These are phyloP conservation scores for Indri indri DNA, from an alignment of 2,113 vertebrate species.

Conservation along the genomic window DNA sequence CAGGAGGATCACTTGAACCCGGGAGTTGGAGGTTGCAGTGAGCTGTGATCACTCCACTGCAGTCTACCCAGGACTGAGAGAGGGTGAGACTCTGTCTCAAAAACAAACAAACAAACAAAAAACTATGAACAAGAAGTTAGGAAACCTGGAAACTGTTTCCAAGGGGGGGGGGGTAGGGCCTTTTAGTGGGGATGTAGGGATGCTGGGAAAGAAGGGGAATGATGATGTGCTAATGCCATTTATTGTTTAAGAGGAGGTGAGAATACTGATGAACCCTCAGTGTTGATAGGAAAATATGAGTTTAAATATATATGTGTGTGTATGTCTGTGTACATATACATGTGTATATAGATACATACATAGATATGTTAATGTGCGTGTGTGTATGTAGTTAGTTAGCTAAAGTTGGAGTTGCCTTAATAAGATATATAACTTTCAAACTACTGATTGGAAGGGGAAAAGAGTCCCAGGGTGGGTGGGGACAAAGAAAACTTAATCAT, in stretches of 20 bases:
- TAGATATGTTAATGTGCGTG: not conserved
- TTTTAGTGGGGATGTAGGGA: not conserved
- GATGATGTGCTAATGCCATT: not conserved
- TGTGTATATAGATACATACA: not conserved
- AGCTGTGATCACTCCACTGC: too few relatives aligned
- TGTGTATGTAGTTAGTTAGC: not conserved
- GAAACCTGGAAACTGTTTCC: not conserved
- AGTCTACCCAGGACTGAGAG: too few relatives aligned
- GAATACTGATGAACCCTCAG: too few relatives aligned
- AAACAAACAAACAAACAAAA: too few relatives aligned
- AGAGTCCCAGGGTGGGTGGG: not conserved
- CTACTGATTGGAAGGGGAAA: not conserved
- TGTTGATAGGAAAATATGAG: not conserved
- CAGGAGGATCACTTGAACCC: too few relatives aligned
- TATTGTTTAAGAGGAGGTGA: not conserved
- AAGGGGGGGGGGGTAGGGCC: accelerated
- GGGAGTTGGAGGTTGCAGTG: too few relatives aligned
- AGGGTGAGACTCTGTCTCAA: too few relatives aligned
- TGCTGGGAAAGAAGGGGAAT: not conserved
- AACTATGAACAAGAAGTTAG: not conserved
- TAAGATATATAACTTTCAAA: not conserved
- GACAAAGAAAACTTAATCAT: not conserved
- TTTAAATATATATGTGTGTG: not conserved
- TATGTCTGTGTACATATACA: not conserved
- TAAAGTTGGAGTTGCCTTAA: not conserved